Conservation (phyloP, 2,113 vertebrate genomes). For the Hepsetus odoe region DNA sequence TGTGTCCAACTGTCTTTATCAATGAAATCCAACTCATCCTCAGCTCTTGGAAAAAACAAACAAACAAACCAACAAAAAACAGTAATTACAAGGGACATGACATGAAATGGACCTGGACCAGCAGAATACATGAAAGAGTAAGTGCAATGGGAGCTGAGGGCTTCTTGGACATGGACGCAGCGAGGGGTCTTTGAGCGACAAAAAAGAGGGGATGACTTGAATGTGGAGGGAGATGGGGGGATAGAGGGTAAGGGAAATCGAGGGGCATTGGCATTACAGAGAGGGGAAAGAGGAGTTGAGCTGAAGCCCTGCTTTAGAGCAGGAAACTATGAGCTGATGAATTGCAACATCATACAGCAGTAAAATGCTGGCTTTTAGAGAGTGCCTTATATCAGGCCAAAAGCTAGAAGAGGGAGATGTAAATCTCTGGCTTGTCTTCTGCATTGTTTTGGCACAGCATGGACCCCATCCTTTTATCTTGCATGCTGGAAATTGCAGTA, state of each 20-base stretch:
- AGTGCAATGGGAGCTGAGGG: conserved; percentile 47
- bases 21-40: conserved; percentile 42
- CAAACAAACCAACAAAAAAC: conserved; percentile 50
- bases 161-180: conserved; percentile 54
- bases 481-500: not conserved
- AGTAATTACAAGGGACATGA: conserved; percentile 50
- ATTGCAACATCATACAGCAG: conserved; percentile 25
- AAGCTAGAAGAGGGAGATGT: conserved; percentile 4
- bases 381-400: conserved; percentile 10
- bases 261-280: conserved; percentile 15
- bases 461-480: not conserved
- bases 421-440: not conserved
- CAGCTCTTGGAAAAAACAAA: conserved; percentile 12
- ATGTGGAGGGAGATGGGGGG: conserved; percentile 35
- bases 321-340: conserved; percentile 43
- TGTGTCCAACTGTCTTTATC: conserved; percentile 28
- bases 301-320: conserved; percentile 34
- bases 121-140: conserved; percentile 48
- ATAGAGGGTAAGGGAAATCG: conserved; percentile 6
- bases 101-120: conserved; percentile 42
- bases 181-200: conserved; percentile 54
- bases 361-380: conserved; percentile 19
- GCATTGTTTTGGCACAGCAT: not conserved
- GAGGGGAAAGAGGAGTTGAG: conserved; percentile 35
- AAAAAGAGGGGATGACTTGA: conserved; percentile 47